phyloP scores from a whole-genome alignment of 2,888 invertebrate genomes.

The Chironomus riparius region DNA sequence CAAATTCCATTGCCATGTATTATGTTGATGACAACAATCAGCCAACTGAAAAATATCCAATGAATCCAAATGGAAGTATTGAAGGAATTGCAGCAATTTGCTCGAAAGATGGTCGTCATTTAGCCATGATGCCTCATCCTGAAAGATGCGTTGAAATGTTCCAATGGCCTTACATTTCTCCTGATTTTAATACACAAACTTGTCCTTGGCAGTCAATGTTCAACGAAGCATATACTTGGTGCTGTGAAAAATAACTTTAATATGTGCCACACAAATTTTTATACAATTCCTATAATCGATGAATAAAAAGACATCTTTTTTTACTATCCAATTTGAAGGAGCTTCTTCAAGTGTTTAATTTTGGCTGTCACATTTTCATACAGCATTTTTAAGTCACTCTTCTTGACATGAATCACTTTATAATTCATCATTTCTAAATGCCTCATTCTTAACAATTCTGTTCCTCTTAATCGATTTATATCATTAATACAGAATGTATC shows the following conservation, averaged over 20 bases:
- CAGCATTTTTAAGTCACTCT: slow-evolving; percentile 48
- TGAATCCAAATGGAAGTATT: slow-evolving; percentile 89
- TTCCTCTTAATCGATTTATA: slow-evolving; percentile 44
- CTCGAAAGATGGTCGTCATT: slow-evolving; percentile 82
- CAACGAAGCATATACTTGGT: slow-evolving; percentile 76
- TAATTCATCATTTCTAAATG: slow-evolving; percentile 58
- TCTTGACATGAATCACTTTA: slow-evolving; percentile 47
- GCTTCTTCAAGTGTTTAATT: slow-evolving; percentile 42
- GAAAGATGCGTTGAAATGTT: slow-evolving; percentile 83
- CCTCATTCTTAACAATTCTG: slow-evolving; percentile 45
- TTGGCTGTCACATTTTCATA: slow-evolving; percentile 40
- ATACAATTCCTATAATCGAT: background rate
- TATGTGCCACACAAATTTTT: background rate
- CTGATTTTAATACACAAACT: slow-evolving; percentile 50
- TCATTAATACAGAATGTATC: slow-evolving; percentile 45
- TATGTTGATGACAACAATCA: slow-evolving; percentile 73
- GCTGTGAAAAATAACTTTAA: slow-evolving; percentile 31
- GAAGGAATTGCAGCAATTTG: slow-evolving; percentile 84
- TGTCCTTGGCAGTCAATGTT: slow-evolving; percentile 86
- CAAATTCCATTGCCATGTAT: slow-evolving; percentile 63
- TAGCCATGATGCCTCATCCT: slow-evolving; percentile 98
- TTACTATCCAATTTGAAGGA: slow-evolving; percentile 34
- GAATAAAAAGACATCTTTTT: background rate
- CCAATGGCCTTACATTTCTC: slow-evolving; percentile 75
- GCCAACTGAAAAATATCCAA: slow-evolving; percentile 75